Conservation (phyloP, 2,113 vertebrate species). For the Kryptolebias marmoratus region DNA sequence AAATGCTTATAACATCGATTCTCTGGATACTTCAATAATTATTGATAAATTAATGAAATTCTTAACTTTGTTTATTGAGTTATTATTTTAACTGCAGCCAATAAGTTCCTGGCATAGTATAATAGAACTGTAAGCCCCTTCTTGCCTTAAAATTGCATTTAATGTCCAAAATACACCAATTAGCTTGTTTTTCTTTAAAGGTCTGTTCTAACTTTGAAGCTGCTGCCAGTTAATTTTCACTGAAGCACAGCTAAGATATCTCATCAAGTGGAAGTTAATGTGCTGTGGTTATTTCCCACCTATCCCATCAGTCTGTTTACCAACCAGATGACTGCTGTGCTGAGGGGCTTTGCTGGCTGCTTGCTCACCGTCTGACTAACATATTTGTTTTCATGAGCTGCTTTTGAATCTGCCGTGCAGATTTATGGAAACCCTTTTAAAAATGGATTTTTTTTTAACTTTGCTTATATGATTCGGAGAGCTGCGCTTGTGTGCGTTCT, state of each 20-base stretch:
- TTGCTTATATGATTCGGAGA: conserved; percentile 41
- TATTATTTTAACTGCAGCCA: no score
- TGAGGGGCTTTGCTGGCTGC: background rate
- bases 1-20: no score
- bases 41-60: no score
- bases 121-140: background rate
- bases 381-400: conserved; percentile 33
- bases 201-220: background rate
- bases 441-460: conserved; percentile 45
- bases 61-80: no score
- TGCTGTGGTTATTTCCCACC: background rate
- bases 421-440: conserved; percentile 22
- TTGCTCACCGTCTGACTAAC: conserved; percentile 6
- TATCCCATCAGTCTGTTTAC: background rate
- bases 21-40: no score
- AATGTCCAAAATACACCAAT: background rate
- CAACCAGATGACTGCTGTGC: background rate
- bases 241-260: background rate
- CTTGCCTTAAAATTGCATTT: background rate
- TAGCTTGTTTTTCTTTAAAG: background rate
- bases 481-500: conserved; percentile 11
- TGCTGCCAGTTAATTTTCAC: background rate
- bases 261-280: background rate
- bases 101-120: background rate
- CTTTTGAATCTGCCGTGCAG: conserved; percentile 31